These are phyloP conservation scores for Suricata suricatta DNA, from an alignment of 2,113 vertebrate species.

Conservation along the genomic window DNA sequence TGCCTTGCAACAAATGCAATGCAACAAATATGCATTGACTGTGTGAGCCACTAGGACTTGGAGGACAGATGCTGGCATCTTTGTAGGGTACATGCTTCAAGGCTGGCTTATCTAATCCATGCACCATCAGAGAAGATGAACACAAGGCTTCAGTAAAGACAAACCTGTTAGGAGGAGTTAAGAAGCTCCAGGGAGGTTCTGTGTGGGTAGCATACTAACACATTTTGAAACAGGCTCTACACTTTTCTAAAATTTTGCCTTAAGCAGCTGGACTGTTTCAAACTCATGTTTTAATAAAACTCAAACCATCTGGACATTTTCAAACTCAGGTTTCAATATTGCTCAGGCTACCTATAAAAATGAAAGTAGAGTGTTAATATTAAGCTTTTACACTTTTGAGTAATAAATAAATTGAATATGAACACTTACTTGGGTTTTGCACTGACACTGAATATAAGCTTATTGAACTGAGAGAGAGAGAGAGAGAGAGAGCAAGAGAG, in stretches of 20 bases:
- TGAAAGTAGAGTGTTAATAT: not conserved
- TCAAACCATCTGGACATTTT: conserved; percentile 44
- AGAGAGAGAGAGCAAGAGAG: no score
- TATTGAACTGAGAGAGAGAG: not conserved
- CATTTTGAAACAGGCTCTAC: not conserved
- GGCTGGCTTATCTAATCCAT: not conserved
- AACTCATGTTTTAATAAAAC: conserved; percentile 61
- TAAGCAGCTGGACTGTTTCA: conserved; percentile 41
- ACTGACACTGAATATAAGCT: not conserved
- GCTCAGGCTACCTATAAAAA: conserved; percentile 29
- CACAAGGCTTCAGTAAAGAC: not conserved
- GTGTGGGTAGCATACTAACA: not conserved
- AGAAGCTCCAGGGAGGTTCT: not conserved
- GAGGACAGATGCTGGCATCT: not conserved
- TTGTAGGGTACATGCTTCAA: not conserved
- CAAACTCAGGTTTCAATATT: conserved; percentile 35
- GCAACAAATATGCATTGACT: not conserved
- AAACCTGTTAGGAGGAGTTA: not conserved
- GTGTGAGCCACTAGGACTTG: not conserved
- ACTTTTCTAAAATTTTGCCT: conserved; percentile 4
- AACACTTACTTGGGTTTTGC: not conserved
- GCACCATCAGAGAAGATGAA: not conserved
- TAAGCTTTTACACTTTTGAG: not conserved
- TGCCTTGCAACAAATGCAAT: not conserved
- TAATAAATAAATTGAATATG: conserved; percentile 1